These are phyloP conservation scores for Scaptodrosophila latifasciaeformis DNA, from an alignment of 2,888 invertebrate genomes.

Conservation along the genomic window DNA sequence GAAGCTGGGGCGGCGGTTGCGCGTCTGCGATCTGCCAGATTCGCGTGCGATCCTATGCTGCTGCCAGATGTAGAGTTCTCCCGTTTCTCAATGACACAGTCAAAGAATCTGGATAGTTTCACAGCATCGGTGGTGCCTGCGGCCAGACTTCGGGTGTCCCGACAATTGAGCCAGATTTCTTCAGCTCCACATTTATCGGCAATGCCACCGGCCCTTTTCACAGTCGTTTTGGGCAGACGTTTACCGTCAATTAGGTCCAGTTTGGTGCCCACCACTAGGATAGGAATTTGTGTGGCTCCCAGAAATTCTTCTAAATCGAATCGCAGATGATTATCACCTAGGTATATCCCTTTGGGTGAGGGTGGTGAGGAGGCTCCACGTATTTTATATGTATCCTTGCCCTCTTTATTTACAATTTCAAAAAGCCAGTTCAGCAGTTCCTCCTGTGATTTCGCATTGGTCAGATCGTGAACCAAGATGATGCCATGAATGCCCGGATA, in stretches of 20 bases:
- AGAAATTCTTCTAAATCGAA: conserved; percentile 91
- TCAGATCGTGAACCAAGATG: conserved; percentile 96
- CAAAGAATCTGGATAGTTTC: conserved; percentile 94
- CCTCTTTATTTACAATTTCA: conserved; percentile 89
- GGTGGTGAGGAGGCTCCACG: conserved; percentile 30
- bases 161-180: conserved; percentile 90
- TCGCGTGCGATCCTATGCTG: not conserved
- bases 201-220: conserved; percentile 72
- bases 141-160: conserved; percentile 86
- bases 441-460: conserved; percentile 95
- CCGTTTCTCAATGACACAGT: conserved; percentile 80
- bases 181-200: conserved; percentile 94
- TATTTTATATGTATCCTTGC: conserved; percentile 72
- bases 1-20: conserved; percentile 4
- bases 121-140: conserved; percentile 96
- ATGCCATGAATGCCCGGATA: conserved; percentile 96
- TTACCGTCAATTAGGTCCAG: conserved; percentile 88
- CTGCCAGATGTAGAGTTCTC: conserved; percentile 25
- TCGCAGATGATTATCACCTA: conserved; percentile 26
- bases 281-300: conserved; percentile 91
- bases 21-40: conserved; percentile 36
- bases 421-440: conserved; percentile 95
- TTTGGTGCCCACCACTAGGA: conserved; percentile 96
- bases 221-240: conserved; percentile 76
- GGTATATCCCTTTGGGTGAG: conserved; percentile 13